Conservation (phyloP, 2,888 invertebrate species). For the Cephonodes hylas region DNA sequence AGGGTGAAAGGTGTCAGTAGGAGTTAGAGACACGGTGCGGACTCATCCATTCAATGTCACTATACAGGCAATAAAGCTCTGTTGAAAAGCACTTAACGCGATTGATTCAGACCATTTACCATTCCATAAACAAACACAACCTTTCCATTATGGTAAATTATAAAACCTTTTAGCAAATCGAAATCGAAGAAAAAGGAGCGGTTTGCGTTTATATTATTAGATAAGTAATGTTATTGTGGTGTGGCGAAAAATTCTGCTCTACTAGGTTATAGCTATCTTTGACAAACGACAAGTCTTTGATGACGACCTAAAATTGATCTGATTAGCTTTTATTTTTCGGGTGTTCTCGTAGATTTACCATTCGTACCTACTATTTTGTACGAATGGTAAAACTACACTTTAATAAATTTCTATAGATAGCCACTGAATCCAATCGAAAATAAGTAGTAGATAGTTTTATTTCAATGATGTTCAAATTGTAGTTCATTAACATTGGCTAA, state of each 20-base stretch:
- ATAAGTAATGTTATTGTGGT: background rate
- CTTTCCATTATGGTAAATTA: slow-evolving; percentile 78
- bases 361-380: too few species aligned
- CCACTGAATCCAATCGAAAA: too few species aligned
- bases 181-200: slow-evolving; percentile 48
- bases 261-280: too few species aligned
- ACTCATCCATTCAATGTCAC: slow-evolving; percentile 60
- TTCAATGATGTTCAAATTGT: too few species aligned
- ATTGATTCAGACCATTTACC: slow-evolving; percentile 80
- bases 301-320: too few species aligned
- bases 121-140: slow-evolving; percentile 80
- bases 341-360: too few species aligned
- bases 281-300: too few species aligned
- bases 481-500: too few species aligned
- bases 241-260: background rate
- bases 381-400: too few species aligned
- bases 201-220: slow-evolving; percentile 28
- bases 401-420: too few species aligned
- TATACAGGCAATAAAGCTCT: slow-evolving; percentile 77
- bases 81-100: slow-evolving; percentile 79
- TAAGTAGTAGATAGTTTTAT: too few species aligned
- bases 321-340: too few species aligned
- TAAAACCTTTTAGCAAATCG: slow-evolving; percentile 74
- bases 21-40: slow-evolving; percentile 27
- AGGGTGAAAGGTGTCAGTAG: slow-evolving; percentile 27